Percentiles rank a stretch among this genome's conserved stretches.
These are phyloP conservation scores for Drosophila pseudotakahashii DNA, from an alignment of 2,888 invertebrate genomes.

Conservation along the genomic window DNA sequence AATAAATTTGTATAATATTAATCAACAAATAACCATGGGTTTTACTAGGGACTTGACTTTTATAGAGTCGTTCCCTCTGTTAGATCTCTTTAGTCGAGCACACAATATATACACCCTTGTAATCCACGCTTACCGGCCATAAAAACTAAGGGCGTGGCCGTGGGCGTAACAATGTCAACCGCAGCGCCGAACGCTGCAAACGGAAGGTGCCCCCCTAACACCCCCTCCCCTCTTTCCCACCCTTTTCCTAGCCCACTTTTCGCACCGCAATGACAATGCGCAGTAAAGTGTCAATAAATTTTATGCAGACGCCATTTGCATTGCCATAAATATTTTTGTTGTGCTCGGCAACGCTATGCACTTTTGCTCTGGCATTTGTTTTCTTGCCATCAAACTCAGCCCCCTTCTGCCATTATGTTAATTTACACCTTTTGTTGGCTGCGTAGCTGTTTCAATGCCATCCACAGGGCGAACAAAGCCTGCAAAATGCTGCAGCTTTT, in stretches of 20 bases:
- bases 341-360: conserved; percentile 29
- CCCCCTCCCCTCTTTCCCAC: conserved; percentile 29
- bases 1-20: too few relatives aligned
- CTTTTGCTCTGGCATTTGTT: conserved; percentile 31
- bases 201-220: background rate
- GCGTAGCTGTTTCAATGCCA: conserved; percentile 38
- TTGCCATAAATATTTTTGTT: conserved; percentile 69
- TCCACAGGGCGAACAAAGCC: conserved; percentile 21
- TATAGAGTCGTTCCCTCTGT: too few relatives aligned
- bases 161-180: conserved; percentile 72
- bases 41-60: too few relatives aligned
- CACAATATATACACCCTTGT: conserved; percentile 6
- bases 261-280: conserved; percentile 64
- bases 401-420: conserved; percentile 64
- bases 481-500: conserved; percentile 57
- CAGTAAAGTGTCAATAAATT: conserved; percentile 78
- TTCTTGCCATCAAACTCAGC: conserved; percentile 13
- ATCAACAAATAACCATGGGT: too few relatives aligned
- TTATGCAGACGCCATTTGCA: conserved; percentile 79
- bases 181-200: conserved; percentile 55
- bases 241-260: conserved; percentile 10
- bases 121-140: background rate
- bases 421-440: conserved; percentile 61
- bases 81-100: background rate
- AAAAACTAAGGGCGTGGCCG: conserved; percentile 47